phyloP scores from a whole-genome alignment of 2,113 vertebrate species.

The Python bivittatus region DNA sequence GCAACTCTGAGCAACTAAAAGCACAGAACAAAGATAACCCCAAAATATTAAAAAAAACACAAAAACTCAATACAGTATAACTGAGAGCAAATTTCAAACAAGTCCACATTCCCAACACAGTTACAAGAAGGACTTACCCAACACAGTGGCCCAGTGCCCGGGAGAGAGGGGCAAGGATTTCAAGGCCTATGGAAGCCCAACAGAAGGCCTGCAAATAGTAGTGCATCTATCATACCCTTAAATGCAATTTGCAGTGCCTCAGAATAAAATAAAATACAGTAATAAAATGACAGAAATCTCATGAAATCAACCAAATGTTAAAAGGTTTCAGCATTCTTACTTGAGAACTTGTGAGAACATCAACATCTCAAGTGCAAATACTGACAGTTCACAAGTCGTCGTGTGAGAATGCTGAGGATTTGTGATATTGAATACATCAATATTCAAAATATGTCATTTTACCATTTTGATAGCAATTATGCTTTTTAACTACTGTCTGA shows the following conservation, averaged over 20 bases:
- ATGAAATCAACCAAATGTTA: neutral
- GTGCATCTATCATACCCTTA: neutral
- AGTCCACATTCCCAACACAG: neutral
- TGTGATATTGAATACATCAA: neutral
- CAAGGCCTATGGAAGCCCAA: neutral
- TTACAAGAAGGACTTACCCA: neutral
- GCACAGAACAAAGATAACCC: neutral
- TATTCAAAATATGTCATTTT: neutral
- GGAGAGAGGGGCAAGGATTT: neutral
- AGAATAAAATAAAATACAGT: neutral
- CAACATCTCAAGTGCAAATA: neutral
- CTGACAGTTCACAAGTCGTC: neutral
- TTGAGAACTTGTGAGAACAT: neutral
- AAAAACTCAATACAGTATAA: neutral
- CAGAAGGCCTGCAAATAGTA: neutral
- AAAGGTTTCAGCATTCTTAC: neutral
- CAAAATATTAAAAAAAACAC: neutral
- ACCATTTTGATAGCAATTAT: neutral
- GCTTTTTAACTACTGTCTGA: neutral
- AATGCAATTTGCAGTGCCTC: neutral
- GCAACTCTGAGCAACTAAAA: neutral
- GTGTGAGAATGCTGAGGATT: neutral
- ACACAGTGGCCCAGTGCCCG: neutral
- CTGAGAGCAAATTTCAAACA: neutral
- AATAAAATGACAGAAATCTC: neutral